Base-by-base conservation (phyloP, 2,888 invertebrate genomes). In the Melanostoma scalare region DNA sequence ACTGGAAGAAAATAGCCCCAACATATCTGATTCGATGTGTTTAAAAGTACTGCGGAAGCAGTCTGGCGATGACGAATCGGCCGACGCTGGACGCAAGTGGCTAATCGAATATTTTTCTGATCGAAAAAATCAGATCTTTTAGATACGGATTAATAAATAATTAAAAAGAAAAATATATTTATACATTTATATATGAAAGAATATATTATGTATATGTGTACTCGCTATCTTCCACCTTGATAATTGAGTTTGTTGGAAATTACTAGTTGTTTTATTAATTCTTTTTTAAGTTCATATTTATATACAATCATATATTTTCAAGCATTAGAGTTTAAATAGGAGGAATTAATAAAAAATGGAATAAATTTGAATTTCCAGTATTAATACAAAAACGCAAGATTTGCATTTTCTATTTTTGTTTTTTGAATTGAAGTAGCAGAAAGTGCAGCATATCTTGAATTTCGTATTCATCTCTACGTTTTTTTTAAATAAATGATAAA, bases 1-100 rank as follows among this genome's bases (percentile, higher is more conserved):
- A 82, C 87, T 88, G 3, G 89, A 89, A 67, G 90, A 89, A 65
- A 89, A 89, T 69, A 89, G 89, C 46, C 90, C 90, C 36, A 89
- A 89, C 85, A 88, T 90, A 69, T 88, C 88, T 61, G 86, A 88
- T 30, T 89, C 87, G 69, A 89, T 87, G 86, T 89, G 90, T 79
- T 88, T 90, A 60, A 88, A 89, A 71, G 86, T 86, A 36, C 72
- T 90, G 67, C 75, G 85, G 46, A 88, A 88, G 63, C 90, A 90
- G 76, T 87, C 86, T 6, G 90, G 89, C 30, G 88, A 89, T 68
- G 89, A 89, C 61, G 85, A 87, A 48, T 88, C 87, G 50, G 90
- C 89, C 6, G 87, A 88, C 56, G 87, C 88, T 3, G 89, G 89
- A 58, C 85, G 88, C 30, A 87, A 89, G 58, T 88, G 88, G 87